Percentiles rank a stretch among this genome's conserved stretches.
These are phyloP conservation scores for Colossoma macropomum DNA, from an alignment of 2,113 vertebrate genomes.

Conservation along the genomic window DNA sequence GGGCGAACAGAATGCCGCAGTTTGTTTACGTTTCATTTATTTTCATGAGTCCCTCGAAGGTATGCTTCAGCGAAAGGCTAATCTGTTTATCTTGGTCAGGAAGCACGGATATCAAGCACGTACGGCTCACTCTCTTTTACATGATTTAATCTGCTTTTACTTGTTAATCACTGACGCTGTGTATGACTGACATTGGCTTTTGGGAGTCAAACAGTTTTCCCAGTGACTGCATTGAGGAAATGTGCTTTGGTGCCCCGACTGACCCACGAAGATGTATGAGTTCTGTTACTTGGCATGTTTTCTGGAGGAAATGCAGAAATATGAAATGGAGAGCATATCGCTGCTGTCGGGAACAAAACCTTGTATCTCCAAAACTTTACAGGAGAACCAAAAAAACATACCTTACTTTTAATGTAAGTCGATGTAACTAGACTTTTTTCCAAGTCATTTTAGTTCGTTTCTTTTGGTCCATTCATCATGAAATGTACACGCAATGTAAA, in stretches of 20 bases:
- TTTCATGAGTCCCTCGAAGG: slow-evolving; percentile 3
- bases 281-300: background rate
- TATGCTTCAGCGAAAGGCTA: slow-evolving; percentile 24
- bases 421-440: no score
- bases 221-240: background rate
- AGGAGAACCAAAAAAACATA: no score
- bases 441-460: no score
- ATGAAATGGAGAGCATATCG: no score
- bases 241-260: background rate
- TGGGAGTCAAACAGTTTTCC: background rate
- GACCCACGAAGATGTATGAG: background rate
- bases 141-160: slow-evolving; percentile 14
- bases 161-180: background rate
- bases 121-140: background rate
- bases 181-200: background rate
- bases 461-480: no score
- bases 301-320: background rate
- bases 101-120: background rate
- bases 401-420: no score
- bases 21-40: slow-evolving; percentile 47
- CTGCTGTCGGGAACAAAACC: no score
- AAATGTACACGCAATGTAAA: no score
- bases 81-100: slow-evolving; percentile 35
- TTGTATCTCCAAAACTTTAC: no score
- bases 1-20: background rate